Evolutionary conservation across 2,797 vertebrate genomes (phyloP), one percentile per base, ranked within the genome.

Genomic region (Lagothrix lagotricha): DNA sequence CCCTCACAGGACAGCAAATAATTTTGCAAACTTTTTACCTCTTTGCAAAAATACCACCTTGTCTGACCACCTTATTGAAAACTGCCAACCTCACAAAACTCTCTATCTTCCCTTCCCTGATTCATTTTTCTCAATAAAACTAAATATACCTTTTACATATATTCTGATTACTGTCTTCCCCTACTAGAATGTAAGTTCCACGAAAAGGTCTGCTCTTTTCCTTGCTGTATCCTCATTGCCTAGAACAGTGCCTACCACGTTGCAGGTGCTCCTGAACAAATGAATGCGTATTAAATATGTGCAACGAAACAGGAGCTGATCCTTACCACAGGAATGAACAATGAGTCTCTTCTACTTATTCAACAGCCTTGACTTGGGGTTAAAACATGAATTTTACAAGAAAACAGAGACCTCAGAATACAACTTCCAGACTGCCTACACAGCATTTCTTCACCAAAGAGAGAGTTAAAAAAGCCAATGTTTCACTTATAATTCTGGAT

Each of bases 401-500:
- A 15, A 95, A 96, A 77, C 6, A 96, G 12, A 92, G 15, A 64
- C 30, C 76, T 64, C 26, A 36, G 39, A 90, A 61, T 70, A 84
- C 90, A 96, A 90, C 82, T 30, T 92, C 64, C n/a, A 91, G 44
- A 52, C 28, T 84, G 48, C 64, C 64, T 83, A 87, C 22, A 15
- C 46, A 85, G 88, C 36, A 84, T 44, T 80, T 89, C 75, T 20
- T 79, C 54, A 64, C 36, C 14, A 84, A 77, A 82, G 17, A 30
- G 24, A 28, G 0, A 2, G 46, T 46, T 64, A n/a, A n/a, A n/a
- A 33, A 41, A 46, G 20, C 6, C 57, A 48, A 80, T 46, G 26
- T 86, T 92, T 81, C 33, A 88, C 79, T 95, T 85, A 46, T 9
- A 72, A 91, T 86, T 95, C 44, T 92, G 50, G n/a, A 88, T 96